Conservation (phyloP, 2,113 vertebrate species). For the Aepyceros melampus region DNA sequence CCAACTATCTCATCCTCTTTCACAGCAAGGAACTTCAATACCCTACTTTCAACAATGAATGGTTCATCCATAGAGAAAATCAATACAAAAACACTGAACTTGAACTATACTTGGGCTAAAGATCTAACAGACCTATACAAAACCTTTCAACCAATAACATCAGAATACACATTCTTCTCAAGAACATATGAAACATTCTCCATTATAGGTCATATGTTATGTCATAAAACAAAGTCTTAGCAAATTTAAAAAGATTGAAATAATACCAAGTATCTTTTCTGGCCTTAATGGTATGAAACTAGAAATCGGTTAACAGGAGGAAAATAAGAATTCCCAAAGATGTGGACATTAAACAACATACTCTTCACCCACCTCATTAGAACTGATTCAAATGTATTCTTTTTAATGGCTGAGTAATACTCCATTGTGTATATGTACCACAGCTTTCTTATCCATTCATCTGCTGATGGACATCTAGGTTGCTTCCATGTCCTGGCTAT, state of each 20-base stretch:
- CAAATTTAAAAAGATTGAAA: not conserved
- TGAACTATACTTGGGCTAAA: not conserved
- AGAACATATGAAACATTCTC: not conserved
- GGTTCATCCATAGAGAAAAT: not conserved
- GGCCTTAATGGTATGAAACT: not conserved
- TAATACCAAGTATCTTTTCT: not conserved
- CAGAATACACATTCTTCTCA: not conserved
- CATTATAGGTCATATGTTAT: not conserved
- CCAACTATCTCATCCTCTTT: not conserved
- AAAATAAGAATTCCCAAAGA: not conserved
- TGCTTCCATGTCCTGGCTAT: no score
- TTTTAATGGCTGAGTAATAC: no score
- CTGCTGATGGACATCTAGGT: no score
- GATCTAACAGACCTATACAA: not conserved
- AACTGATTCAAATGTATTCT: no score
- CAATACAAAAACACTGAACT: not conserved
- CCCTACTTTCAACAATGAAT: not conserved
- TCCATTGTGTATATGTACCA: no score
- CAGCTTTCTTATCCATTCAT: no score
- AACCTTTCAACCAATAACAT: not conserved
- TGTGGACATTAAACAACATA: not conserved
- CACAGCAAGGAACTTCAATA: not conserved
- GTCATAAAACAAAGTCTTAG: not conserved
- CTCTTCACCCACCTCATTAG: no score
- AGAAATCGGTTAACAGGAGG: not conserved